phyloP scores from a whole-genome alignment of 2,113 vertebrate species.

The Vulpes lagopus region DNA sequence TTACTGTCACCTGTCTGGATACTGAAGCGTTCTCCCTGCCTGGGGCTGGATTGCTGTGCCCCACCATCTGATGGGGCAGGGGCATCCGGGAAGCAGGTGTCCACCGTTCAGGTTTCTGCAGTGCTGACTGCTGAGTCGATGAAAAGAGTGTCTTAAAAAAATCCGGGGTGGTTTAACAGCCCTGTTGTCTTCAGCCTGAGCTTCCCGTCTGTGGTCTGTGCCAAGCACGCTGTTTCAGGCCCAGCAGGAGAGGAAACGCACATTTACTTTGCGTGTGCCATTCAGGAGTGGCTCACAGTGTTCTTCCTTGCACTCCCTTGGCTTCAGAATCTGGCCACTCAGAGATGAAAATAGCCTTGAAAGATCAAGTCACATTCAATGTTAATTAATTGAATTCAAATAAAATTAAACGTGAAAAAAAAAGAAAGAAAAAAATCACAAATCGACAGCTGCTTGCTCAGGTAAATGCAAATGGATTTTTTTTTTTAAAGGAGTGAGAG shows the following conservation, averaged over 20 bases:
- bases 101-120: background rate
- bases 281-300: background rate
- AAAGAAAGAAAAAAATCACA: background rate
- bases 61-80: background rate
- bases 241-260: background rate
- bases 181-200: background rate
- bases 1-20: background rate
- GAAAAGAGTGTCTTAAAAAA: background rate
- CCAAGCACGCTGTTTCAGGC: no score
- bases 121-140: background rate
- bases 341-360: background rate
- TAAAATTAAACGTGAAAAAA: background rate
- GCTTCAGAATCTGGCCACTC: background rate
- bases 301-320: background rate
- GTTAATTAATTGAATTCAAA: background rate
- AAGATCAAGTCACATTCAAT: background rate
- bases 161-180: background rate
- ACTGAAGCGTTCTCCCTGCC: background rate
- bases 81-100: background rate
- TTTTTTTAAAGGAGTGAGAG: background rate
- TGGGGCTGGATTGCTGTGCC: background rate
- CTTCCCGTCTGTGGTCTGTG: background rate
- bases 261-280: background rate
- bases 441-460: background rate
- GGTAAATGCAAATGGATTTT: background rate